Percentiles rank a stretch among this genome's conserved stretches.
phyloP scores from a whole-genome alignment of 2,888 invertebrate genomes.

The Cactoblastis cactorum region DNA sequence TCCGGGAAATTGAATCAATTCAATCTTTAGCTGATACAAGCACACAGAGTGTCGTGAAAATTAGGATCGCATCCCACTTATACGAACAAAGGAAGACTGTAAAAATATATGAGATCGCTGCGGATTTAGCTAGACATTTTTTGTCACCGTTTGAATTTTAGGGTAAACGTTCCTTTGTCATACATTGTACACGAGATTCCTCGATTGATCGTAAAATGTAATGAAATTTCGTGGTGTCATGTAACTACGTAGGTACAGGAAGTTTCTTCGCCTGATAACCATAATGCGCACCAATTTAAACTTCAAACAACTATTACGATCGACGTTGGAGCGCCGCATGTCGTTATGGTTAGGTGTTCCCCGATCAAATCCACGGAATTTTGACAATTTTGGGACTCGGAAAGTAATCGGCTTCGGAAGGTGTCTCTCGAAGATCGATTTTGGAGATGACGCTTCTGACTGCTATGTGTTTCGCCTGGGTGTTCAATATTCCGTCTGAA shows the following conservation, averaged over 20 bases:
- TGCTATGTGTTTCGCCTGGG: slow-evolving; percentile 19
- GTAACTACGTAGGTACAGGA: neutral
- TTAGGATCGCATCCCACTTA: neutral
- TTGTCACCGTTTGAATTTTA: neutral
- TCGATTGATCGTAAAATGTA: slow-evolving; percentile 1
- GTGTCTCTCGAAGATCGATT: slow-evolving; percentile 42
- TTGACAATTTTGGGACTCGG: slow-evolving; percentile 3
- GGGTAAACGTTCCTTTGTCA: slow-evolving; percentile 5
- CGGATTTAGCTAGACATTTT: neutral
- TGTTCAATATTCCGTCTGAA: slow-evolving; percentile 26
- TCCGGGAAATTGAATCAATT: neutral
- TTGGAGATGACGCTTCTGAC: slow-evolving; percentile 30
- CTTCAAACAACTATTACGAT: slow-evolving; percentile 18
- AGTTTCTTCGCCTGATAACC: slow-evolving; percentile 11
- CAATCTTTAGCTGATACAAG: neutral
- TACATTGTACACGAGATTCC: slow-evolving; percentile 1
- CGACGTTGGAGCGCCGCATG: slow-evolving; percentile 7
- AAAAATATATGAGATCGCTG: neutral
- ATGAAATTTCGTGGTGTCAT: slow-evolving; percentile 11
- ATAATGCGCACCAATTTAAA: slow-evolving; percentile 21
- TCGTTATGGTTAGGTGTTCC: slow-evolving; percentile 18
- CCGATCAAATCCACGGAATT: slow-evolving; percentile 6
- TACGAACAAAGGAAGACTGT: neutral
- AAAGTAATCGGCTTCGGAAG: slow-evolving; percentile 34
- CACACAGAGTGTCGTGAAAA: neutral